Base-by-base conservation (phyloP, 2,797 vertebrate species). In the Novumbra hubbsi region DNA sequence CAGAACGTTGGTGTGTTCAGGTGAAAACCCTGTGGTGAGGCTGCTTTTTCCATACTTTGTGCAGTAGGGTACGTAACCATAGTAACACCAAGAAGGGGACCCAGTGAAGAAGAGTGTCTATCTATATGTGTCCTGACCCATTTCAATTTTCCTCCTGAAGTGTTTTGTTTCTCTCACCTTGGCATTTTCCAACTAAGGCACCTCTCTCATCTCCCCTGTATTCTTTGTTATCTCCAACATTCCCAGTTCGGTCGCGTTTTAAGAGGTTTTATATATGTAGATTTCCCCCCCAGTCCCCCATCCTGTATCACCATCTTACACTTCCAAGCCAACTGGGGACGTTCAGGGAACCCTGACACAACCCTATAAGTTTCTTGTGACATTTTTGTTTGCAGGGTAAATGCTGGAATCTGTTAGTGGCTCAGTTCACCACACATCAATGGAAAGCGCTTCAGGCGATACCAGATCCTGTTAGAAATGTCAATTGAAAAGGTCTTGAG, bases 401-500 rank as follows among this genome's bases (percentile, higher is more conserved):
- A 79, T 62, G 72, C 32, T 82, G 72, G 78, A 85, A 87, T 85
- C 71, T 74, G 77, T 79, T 81, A 86, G 81, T 85, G 83, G 83
- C 81, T 86, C 86, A 81, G 81, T 81, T 86, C 80, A 11, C 68
- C 84, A 80, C 84, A 87, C 83, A 89, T 76, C 57, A 89, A 81
- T 73, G 76, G 79, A 85, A 87, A 88, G 85, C 76, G 88, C 92
- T 92, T 85, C 87, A 86, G 90, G 93, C 90, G 65, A 89, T 90
- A 89, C 82, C 87, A 87, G 90, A 91, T 90, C 92, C 87, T 90
- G 91, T 91, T 89, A 90, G 84, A 91, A 92, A 92, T 89, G 88
- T 91, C 90, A 91, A 91, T 90, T 91, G 87, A 88, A 91, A 93
- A 93, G 89, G 91, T 93, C 91, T 92, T 83, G 86, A 91, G 91